A percentile compares a stretch with the other conserved stretches of the same genome.
These are phyloP conservation scores for Drosophila nigrodunni DNA, from an alignment of 1,140 invertebrate species.

Conservation along the genomic window DNA sequence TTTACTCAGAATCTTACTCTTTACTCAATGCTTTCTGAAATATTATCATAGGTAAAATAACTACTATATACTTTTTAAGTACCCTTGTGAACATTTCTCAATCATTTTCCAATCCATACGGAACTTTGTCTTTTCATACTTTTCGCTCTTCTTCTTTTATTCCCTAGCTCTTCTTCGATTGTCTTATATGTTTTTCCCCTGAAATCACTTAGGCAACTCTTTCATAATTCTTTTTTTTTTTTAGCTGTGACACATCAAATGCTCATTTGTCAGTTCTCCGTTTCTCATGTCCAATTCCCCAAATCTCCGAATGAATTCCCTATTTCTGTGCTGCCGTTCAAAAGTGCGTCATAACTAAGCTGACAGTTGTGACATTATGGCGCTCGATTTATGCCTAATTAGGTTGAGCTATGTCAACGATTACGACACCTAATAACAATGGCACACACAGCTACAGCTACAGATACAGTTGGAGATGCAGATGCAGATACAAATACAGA, in stretches of 20 bases:
- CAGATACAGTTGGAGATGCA: slow-evolving; percentile 46
- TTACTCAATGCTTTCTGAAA: too few relatives aligned
- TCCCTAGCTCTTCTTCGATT: slow-evolving; percentile 1
- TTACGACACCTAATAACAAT: slow-evolving; percentile 74
- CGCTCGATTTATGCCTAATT: slow-evolving; percentile 77
- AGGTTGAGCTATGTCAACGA: slow-evolving; percentile 77
- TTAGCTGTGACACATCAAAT: slow-evolving; percentile 40
- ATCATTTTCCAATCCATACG: too few relatives aligned
- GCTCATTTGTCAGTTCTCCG: slow-evolving; percentile 44
- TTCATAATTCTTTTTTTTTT: background rate
- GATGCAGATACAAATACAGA: slow-evolving; percentile 35
- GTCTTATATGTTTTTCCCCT: background rate
- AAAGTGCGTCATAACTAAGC: slow-evolving; percentile 47
- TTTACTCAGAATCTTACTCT: too few relatives aligned
- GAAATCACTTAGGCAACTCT: slow-evolving; percentile 49
- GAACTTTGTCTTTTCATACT: too few relatives aligned
- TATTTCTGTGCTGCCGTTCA: slow-evolving; percentile 15
- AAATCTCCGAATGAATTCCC: slow-evolving; percentile 7
- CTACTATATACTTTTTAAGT: too few relatives aligned
- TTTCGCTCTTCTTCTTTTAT: too few relatives aligned
- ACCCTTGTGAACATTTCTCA: too few relatives aligned
- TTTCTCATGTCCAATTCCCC: background rate
- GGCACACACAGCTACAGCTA: slow-evolving; percentile 38
- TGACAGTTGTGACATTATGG: slow-evolving; percentile 78
- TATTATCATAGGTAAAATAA: too few relatives aligned